Base-by-base conservation (phyloP, 1,140 invertebrate genomes). In the Drosophila tsacasi region DNA sequence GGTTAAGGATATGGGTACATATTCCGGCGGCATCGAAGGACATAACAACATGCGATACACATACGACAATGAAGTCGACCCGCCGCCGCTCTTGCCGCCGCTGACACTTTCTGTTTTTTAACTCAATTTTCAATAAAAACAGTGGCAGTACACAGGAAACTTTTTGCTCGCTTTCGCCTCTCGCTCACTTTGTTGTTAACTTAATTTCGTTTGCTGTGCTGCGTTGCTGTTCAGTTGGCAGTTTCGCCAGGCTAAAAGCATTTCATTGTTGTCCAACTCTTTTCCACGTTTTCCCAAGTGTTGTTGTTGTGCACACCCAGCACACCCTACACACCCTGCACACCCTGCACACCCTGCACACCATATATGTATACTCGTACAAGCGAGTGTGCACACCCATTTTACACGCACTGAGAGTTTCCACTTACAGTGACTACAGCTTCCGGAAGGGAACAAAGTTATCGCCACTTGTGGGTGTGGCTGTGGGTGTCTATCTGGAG, bases 221-320 rank as follows among this genome's bases (percentile, higher is more conserved):
- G 44, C 19, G 25, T 64, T 55, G 81, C 71, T 83, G 67, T 57
- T 74, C 64, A 57, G 55, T 66, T 71, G 49, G 37, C 67, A 65
- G 59, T 71, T 74, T 75, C 49, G 77, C 58, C 62, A 59, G 81
- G 79, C 85, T 90, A 90, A 90, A 90, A 90, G 85, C 79, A 90
- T 90, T 90, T 90, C 85, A 91, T 90, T 90, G 85, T 90, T 91
- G 86, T 72, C 78, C 79, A 85, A 85, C 82, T 85, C 78, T 60
- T 73, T 73, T 32, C 67, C 57, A 62, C 30, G 27, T 39, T 12
- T 19, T 9, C 54, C 32, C 13, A 15, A 35, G 10, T 32, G 40
- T 50, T 78, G 55, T 27, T 65, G 57, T 65, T 81, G 58, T 44
- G 40, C 52, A 40, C 61, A 64, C 32, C 32, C 30, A 5, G 21